phyloP scores from a whole-genome alignment of 2,888 invertebrate genomes.

The Lithodes maja region DNA sequence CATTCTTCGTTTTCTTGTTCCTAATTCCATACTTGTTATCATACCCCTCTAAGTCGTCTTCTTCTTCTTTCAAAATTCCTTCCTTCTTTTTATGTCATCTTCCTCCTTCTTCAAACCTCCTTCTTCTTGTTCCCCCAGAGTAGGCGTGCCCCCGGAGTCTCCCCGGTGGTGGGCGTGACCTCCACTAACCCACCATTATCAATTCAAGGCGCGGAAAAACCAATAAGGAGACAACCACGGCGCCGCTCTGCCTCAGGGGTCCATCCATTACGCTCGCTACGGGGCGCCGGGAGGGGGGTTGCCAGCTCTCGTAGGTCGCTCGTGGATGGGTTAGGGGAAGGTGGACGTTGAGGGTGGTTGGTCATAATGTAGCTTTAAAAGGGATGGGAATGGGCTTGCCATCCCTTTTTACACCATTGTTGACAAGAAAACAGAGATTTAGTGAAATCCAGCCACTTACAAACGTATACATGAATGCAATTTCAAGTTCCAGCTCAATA shows the following conservation, averaged over 20 bases:
- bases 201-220: conserved; percentile 67
- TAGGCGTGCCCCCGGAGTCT: conserved; percentile 53
- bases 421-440: too few relatives aligned
- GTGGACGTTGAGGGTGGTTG: too few relatives aligned
- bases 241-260: conserved; percentile 64
- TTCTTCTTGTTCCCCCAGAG: neutral
- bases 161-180: conserved; percentile 58
- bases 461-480: too few relatives aligned
- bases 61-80: neutral
- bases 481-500: too few relatives aligned
- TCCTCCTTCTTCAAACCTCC: neutral
- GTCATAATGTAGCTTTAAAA: too few relatives aligned
- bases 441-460: too few relatives aligned
- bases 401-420: too few relatives aligned
- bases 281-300: conserved; percentile 53
- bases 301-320: conserved; percentile 51
- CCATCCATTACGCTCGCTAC: conserved; percentile 65
- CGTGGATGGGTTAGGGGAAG: too few relatives aligned
- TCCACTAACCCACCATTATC: conserved; percentile 66
- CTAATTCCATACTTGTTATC: neutral
- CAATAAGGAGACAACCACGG: conserved; percentile 66
- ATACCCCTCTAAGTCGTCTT: neutral
- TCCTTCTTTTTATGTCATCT: neutral
- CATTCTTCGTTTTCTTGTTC: neutral
- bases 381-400: too few relatives aligned